A percentile compares a stretch with the other conserved stretches of the same genome.
These are phyloP conservation scores for Drosophila formosana DNA, from an alignment of 2,888 invertebrate species.

Conservation along the genomic window DNA sequence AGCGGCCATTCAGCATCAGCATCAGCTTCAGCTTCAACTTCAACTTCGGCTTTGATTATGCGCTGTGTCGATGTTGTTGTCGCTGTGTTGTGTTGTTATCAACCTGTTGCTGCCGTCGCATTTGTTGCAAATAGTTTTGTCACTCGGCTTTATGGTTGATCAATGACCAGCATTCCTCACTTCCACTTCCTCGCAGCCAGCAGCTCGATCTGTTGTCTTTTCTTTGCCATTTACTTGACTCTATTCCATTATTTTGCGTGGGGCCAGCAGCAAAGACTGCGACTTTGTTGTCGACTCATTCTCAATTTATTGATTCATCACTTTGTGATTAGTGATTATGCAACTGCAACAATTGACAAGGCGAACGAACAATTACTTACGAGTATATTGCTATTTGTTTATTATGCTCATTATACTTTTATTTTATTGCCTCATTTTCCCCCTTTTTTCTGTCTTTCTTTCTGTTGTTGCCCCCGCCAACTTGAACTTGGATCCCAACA, in stretches of 20 bases:
- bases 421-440: conserved; percentile 1
- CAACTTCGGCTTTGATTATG: conserved; percentile 19
- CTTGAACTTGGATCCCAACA: conserved; percentile 8
- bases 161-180: conserved; percentile 21
- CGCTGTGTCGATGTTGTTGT: conserved; percentile 7
- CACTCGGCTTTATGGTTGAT: conserved; percentile 23
- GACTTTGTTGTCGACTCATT: conserved; percentile 39
- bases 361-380: conserved; percentile 16
- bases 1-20: conserved; percentile 12
- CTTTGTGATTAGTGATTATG: conserved; percentile 36
- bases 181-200: conserved; percentile 11
- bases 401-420: conserved; percentile 12
- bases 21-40: not conserved
- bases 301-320: conserved; percentile 40
- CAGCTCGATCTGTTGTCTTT: not conserved
- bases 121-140: conserved; percentile 30
- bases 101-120: not conserved
- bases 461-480: not conserved
- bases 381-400: not conserved
- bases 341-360: conserved; percentile 29
- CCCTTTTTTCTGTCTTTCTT: not conserved
- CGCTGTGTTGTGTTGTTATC: conserved; percentile 7
- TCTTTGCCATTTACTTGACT: not conserved
- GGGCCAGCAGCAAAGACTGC: not conserved
- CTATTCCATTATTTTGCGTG: not conserved